Evolutionary conservation across 2,113 vertebrate species (phyloP).

Genomic region (Microcebus lehilahytsara): DNA sequence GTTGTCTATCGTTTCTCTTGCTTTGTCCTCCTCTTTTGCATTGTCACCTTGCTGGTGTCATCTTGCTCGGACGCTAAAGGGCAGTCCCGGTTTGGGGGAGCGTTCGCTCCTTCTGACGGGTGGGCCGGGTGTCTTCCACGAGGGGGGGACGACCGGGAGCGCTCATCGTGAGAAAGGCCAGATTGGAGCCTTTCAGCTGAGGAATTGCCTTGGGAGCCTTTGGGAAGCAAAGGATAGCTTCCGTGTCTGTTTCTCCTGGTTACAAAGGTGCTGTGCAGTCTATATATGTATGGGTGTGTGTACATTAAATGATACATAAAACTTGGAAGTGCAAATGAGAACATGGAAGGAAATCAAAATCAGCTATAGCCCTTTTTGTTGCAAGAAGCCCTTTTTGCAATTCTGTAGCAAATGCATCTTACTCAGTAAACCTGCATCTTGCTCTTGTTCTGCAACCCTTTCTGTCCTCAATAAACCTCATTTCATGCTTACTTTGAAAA

Average conservation of each 20-base stretch:
- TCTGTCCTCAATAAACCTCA: too few relatives aligned
- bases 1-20: too few relatives aligned
- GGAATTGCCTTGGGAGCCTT: neutral
- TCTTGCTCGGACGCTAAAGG: neutral
- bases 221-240: neutral
- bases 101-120: rapidly evolving
- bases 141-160: neutral
- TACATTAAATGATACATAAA: neutral
- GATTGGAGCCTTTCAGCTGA: neutral
- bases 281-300: neutral
- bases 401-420: too few relatives aligned
- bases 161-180: neutral
- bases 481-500: too few relatives aligned
- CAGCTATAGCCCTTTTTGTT: neutral
- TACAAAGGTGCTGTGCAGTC: neutral
- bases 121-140: neutral
- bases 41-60: neutral
- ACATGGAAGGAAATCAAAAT: neutral
- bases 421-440: too few relatives aligned
- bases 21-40: neutral
- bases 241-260: neutral
- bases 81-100: too few relatives aligned
- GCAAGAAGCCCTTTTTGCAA: too few relatives aligned
- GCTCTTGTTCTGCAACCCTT: too few relatives aligned
- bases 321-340: neutral